A percentile compares a stretch with the other conserved stretches of the same genome.
phyloP scores from a whole-genome alignment of 2,113 vertebrate species.

The Sturnus vulgaris region DNA sequence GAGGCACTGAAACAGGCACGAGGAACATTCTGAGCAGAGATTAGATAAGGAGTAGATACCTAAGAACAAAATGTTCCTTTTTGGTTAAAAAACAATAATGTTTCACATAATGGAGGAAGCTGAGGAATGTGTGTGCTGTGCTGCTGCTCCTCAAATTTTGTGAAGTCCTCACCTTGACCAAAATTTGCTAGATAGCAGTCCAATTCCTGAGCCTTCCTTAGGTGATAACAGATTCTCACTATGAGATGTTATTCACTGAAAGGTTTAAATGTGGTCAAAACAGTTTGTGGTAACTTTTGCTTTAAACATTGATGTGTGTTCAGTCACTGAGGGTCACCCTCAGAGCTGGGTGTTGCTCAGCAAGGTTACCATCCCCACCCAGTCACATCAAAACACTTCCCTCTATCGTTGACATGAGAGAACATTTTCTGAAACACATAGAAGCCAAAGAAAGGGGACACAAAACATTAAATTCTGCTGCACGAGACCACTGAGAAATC shows the following conservation, averaged over 20 bases:
- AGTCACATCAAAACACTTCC: neutral
- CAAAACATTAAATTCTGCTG: neutral
- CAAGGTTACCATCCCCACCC: neutral
- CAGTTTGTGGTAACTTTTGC: neutral
- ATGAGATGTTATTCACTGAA: neutral
- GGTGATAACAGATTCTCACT: neutral
- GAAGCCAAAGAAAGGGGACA: neutral
- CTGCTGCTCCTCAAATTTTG: neutral
- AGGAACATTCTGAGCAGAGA: neutral
- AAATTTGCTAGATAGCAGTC: neutral
- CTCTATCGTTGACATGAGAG: accelerated
- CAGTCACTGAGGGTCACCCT: neutral
- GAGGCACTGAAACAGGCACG: neutral
- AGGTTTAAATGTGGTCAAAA: neutral
- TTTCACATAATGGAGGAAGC: neutral
- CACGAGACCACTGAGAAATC: neutral
- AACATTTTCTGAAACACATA: neutral
- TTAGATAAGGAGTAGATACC: neutral
- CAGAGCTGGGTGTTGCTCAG: neutral
- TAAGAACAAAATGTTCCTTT: neutral
- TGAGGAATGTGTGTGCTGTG: neutral
- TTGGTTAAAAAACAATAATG: neutral
- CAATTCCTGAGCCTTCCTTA: neutral
- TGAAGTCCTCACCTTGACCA: neutral
- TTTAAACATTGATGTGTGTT: neutral